Evolutionary conservation across 2,888 invertebrate species (phyloP), one percentile per base, ranked within the genome.

Genomic region (Melieria crassipennis): DNA sequence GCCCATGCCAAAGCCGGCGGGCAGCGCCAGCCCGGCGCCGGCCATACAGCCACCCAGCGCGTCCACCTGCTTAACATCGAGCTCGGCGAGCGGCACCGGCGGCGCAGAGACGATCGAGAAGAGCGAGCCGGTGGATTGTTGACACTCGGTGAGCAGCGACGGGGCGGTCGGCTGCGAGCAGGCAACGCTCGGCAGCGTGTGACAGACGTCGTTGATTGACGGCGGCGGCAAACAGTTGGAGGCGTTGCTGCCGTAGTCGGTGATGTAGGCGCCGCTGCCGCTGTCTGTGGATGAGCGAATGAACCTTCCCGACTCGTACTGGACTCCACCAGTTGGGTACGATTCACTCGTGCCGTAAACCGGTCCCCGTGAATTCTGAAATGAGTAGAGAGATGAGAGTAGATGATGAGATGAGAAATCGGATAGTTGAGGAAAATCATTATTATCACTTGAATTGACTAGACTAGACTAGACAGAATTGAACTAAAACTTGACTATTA

Each of bases 91-190:
- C 42, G 86, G 87, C 75, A 89, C 87, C 2, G 89, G 88, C 1
- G 92, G 92, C 0, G 92, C 92, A 7, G 92, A 92, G 78, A 91
- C 91, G 76, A 92, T 89, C 11, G 92, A 92, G 80, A 91, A 88
- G 61, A 92, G 82, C 0, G 92, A 92, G 0, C 91, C 91, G 5
- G 89, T 79, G 42, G 84, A 79, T 30, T 82, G 79, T 66, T 85
- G 84, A 65, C 82, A 80, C 70, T 83, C 83, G 72, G 79, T 79
- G 76, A 81, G 80, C 72, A 79, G 74, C 57, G 78, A 79, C 63
- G 81, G 77, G 57, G 78, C 81, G 68, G 78, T 80, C 60, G 79
- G 80, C 69, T 79, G 82, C 65, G 83, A 83, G 76, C 82, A 78
- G 66, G 81, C 80, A 67, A 78, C 78, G 71, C 78, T 73, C 11